Evolutionary conservation across 2,888 invertebrate genomes (phyloP), one percentile per base, ranked within the genome.

Genomic region (Lissonota sp.): DNA sequence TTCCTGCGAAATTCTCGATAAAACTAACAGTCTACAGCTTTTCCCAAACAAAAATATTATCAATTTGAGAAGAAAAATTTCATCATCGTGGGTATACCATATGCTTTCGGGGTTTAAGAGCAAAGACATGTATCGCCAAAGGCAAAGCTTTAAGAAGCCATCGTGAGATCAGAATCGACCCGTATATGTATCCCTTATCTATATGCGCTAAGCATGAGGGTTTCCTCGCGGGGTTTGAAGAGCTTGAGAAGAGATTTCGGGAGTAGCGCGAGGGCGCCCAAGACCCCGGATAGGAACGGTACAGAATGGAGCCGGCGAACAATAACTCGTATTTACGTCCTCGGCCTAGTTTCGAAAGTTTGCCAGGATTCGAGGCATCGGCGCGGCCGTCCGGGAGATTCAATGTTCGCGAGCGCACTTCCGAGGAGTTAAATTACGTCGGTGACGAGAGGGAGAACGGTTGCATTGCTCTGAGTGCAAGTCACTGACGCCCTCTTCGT

Each of bases 281-380:
- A 57, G 51, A 67, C 63, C 60, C 57, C 64, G 72, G 3, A 16
- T 57, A 53, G 58, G 64, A 76, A 12, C 49, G 62, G 60, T 67
- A 71, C 71, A 80, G 80, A 81, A 80, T 75, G 60, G 71, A 71
- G 82, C 72, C 14, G 64, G 64, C 75, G 84, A 83, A 84, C 84
- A 84, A 84, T 84, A 84, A 84, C 84, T 84, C 84, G 82, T 83
- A 84, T 84, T 84, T 84, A 84, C 82, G 84, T 82, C 73, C 79
- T 84, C 84, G 84, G 82, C 84, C 84, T 84, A 84, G 77, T 84
- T 83, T 81, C 57, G 12, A 67, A 79, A 84, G 77, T 76, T 84
- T 75, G 63, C 73, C 51, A 40, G 55, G 42, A 58, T 78, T 69
- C 78, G n/a, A 73, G 69, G 77, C 72, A 77, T 72, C 72, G 69